phyloP scores from a whole-genome alignment of 1,140 invertebrate species.

The Drosophila carrolli region DNA sequence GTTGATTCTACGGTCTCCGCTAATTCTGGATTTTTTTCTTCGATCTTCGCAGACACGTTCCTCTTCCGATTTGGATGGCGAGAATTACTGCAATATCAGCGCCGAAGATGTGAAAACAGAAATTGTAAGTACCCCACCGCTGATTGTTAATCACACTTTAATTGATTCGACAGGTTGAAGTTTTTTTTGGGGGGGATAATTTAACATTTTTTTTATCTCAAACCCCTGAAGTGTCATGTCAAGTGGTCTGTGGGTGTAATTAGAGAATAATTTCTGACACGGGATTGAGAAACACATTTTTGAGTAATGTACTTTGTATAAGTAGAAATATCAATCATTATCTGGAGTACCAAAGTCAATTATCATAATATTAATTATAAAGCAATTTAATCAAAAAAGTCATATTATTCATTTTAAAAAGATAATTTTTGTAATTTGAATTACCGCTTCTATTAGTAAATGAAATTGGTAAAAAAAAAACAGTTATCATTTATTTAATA shows the following conservation, averaged over 20 bases:
- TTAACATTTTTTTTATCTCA: constrained; percentile 7
- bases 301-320: neutral
- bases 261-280: constrained; percentile 10
- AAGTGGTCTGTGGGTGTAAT: constrained; percentile 30
- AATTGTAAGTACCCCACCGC: constrained; percentile 73
- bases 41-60: constrained; percentile 69
- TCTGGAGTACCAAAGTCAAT: neutral
- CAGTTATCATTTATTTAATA: too few relatives aligned
- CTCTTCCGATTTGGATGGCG: constrained; percentile 78
- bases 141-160: constrained; percentile 51
- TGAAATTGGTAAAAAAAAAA: too few relatives aligned
- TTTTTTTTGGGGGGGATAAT: constrained; percentile 21
- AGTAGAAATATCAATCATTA: neutral
- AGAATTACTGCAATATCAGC: constrained; percentile 83
- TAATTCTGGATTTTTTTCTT: constrained; percentile 55
- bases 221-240: neutral
- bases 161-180: constrained; percentile 44
- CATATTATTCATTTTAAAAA: neutral
- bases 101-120: constrained; percentile 84
- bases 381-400: too few relatives aligned
- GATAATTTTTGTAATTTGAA: too few relatives aligned
- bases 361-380: neutral
- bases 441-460: too few relatives aligned
- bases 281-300: neutral
- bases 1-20: constrained; percentile 28